Evolutionary conservation across 2,113 vertebrate genomes (phyloP).

Genomic region (Neolamprologus toae): DNA sequence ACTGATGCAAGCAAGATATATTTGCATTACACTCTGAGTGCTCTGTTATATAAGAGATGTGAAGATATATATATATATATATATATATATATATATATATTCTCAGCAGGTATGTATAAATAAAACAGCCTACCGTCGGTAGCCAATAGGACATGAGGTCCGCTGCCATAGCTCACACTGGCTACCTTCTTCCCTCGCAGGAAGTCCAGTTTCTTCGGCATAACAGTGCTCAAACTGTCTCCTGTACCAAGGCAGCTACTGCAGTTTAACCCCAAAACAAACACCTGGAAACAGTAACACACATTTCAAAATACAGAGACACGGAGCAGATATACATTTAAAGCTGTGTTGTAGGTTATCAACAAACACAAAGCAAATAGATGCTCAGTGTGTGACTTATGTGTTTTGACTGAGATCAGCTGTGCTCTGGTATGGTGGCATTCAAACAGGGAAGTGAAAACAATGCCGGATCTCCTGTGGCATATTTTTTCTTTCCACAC

Average conservation of each 20-base stretch:
- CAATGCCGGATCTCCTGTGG: neutral
- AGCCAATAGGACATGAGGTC: constrained; percentile 85
- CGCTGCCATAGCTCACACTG: constrained; percentile 89
- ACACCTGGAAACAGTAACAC: constrained; percentile 69
- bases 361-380: neutral
- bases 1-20: neutral
- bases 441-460: neutral
- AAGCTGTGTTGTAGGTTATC: neutral
- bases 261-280: constrained; percentile 88
- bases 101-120: no score
- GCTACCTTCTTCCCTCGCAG: constrained; percentile 86
- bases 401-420: neutral
- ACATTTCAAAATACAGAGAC: neutral
- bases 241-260: constrained; percentile 91
- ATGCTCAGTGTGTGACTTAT: neutral
- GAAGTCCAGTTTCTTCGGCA: constrained; percentile 85
- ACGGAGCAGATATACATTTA: accelerated
- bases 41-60: neutral
- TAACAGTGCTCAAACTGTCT: constrained; percentile 85
- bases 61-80: no score
- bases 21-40: neutral
- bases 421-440: neutral
- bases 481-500: neutral
- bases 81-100: no score
- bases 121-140: constrained; percentile 74